Evolutionary conservation across 2,113 vertebrate species (phyloP).

Genomic region (Neolamprologus kungweensis): DNA sequence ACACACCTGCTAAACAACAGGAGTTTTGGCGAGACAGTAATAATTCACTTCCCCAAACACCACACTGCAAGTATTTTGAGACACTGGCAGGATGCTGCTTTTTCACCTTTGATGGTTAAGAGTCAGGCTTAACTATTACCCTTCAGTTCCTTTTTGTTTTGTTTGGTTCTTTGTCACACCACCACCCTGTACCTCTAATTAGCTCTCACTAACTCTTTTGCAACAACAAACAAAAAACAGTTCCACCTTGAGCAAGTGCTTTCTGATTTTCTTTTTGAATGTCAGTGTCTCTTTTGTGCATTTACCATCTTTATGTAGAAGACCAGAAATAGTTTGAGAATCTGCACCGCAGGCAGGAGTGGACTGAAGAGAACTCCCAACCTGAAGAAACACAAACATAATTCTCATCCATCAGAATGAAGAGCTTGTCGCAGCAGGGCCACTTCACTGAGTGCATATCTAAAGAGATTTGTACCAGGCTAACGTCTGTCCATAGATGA

Average conservation of each 20-base stretch:
- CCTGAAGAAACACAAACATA: conserved; percentile 63
- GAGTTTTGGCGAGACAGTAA: background rate
- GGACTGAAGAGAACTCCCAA: conserved; percentile 83
- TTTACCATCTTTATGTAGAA: conserved; percentile 90
- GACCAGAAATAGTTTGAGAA: conserved; percentile 80
- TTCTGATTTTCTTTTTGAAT: background rate
- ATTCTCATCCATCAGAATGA: background rate
- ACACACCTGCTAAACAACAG: background rate
- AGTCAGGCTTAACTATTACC: background rate
- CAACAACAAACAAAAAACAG: background rate
- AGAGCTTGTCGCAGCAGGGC: background rate
- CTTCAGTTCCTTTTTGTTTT: background rate
- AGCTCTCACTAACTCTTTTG: background rate
- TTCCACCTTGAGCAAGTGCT: background rate
- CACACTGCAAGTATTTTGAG: background rate
- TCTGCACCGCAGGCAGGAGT: conserved; percentile 79
- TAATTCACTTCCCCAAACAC: background rate
- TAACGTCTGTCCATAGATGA: conserved; percentile 91
- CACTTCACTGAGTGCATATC: background rate
- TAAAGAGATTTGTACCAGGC: conserved; percentile 75
- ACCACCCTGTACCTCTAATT: background rate
- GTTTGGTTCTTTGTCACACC: background rate
- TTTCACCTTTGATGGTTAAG: background rate
- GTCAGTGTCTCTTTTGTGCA: background rate
- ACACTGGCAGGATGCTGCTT: background rate